These are phyloP conservation scores for Barbus barbus DNA, from an alignment of 2,113 vertebrate species.

Conservation along the genomic window DNA sequence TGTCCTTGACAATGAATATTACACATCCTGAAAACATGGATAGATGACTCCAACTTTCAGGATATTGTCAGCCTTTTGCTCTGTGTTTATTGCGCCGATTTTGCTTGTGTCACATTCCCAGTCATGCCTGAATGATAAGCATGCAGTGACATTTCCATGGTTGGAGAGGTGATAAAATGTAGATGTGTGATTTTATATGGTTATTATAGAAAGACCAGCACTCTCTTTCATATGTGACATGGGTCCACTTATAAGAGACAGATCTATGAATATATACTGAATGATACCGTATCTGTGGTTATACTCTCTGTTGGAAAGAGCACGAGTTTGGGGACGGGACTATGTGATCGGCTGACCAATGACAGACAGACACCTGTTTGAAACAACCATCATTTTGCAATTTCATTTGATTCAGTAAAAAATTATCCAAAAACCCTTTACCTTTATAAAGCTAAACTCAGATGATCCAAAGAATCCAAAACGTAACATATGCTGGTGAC, in stretches of 20 bases:
- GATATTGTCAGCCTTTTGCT: background rate
- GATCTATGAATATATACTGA: background rate
- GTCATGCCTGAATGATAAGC: background rate
- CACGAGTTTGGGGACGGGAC: background rate
- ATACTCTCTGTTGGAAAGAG: background rate
- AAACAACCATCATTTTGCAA: background rate
- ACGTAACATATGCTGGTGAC: background rate
- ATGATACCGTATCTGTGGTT: background rate
- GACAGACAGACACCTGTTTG: background rate
- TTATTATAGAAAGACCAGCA: background rate
- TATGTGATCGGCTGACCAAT: background rate
- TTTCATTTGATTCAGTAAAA: background rate
- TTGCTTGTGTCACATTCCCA: background rate
- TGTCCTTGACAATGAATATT: background rate
- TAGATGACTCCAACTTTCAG: background rate
- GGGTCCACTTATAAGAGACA: background rate
- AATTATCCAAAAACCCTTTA: background rate
- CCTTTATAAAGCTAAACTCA: background rate
- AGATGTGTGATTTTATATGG: background rate
- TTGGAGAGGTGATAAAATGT: background rate
- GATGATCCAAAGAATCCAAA: background rate
- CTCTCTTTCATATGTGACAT: background rate
- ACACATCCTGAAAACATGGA: constrained; percentile 6
- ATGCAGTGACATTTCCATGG: background rate
- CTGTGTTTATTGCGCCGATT: background rate